Conservation (phyloP, 2,888 invertebrate species). For the Vesta saturnalis region DNA sequence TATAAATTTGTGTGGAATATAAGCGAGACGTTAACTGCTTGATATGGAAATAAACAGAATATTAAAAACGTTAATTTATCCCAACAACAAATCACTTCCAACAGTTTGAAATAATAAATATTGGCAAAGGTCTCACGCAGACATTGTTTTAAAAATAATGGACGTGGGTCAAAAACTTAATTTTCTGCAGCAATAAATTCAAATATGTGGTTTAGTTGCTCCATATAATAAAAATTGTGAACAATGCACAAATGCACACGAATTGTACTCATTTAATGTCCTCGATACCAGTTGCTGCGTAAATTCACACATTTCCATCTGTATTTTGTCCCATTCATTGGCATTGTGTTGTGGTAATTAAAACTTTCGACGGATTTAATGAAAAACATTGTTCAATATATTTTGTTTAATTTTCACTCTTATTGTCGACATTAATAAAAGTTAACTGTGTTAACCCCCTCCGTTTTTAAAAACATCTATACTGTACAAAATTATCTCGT, state of each 20-base stretch:
- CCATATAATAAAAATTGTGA: slow-evolving; percentile 12
- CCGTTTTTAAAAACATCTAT: slow-evolving; percentile 18
- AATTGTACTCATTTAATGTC: slow-evolving; percentile 25
- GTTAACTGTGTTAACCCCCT: slow-evolving; percentile 17
- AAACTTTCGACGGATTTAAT: slow-evolving; percentile 35
- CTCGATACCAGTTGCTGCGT: slow-evolving; percentile 25
- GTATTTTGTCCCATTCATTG: slow-evolving; percentile 25
- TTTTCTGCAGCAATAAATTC: slow-evolving; percentile 15
- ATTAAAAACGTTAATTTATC: background rate
- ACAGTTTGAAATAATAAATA: background rate
- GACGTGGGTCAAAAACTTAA: slow-evolving; percentile 2
- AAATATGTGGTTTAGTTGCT: slow-evolving; percentile 10
- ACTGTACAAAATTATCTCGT: background rate
- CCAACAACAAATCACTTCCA: background rate
- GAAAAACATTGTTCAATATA: slow-evolving; percentile 28
- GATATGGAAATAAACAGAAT: no score
- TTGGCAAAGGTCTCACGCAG: slow-evolving; percentile 6
- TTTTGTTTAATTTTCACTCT: slow-evolving; percentile 33
- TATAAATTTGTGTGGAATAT: no score
- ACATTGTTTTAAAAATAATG: slow-evolving; percentile 7
- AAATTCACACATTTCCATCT: slow-evolving; percentile 32
- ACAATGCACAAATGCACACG: slow-evolving; percentile 12
- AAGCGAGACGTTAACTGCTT: no score
- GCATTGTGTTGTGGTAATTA: slow-evolving; percentile 34
- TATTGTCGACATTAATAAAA: slow-evolving; percentile 23